These are phyloP conservation scores for Hemicrepidius hirtus DNA, from an alignment of 2,888 invertebrate species.

Conservation along the genomic window DNA sequence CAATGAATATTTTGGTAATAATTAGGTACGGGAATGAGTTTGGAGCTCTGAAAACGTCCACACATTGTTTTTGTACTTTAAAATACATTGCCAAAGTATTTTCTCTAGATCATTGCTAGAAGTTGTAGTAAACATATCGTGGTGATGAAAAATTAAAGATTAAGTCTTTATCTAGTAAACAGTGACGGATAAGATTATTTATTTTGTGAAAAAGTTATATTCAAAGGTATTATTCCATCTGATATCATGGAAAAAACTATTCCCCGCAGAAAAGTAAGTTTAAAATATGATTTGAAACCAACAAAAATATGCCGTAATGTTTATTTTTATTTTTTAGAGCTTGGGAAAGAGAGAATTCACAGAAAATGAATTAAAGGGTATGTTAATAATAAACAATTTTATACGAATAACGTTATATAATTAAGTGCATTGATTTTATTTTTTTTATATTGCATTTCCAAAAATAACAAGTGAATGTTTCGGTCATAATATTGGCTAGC, in stretches of 20 bases:
- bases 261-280: constrained; percentile 35
- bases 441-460: constrained; percentile 38
- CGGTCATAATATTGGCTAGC: constrained; percentile 35
- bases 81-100: constrained; percentile 16
- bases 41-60: background rate
- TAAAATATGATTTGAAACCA: background rate
- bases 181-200: constrained; percentile 25
- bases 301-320: background rate
- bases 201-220: constrained; percentile 25
- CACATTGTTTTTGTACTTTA: constrained; percentile 6
- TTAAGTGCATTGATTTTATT: background rate
- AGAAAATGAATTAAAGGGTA: constrained; percentile 70
- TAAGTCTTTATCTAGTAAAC: constrained; percentile 13
- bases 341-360: constrained; percentile 71
- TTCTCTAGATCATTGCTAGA: constrained; percentile 21
- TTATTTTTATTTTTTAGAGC: constrained; percentile 60
- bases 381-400: too few relatives aligned
- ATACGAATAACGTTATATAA: too few relatives aligned
- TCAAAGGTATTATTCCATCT: background rate
- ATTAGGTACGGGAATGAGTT: constrained; percentile 10
- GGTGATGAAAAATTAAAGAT: constrained; percentile 35
- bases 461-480: constrained; percentile 29
- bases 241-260: constrained; percentile 29
- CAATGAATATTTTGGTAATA: constrained; percentile 34
- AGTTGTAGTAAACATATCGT: constrained; percentile 19